Conservation (phyloP, 2,797 vertebrate species). For the Microtus californicus region DNA sequence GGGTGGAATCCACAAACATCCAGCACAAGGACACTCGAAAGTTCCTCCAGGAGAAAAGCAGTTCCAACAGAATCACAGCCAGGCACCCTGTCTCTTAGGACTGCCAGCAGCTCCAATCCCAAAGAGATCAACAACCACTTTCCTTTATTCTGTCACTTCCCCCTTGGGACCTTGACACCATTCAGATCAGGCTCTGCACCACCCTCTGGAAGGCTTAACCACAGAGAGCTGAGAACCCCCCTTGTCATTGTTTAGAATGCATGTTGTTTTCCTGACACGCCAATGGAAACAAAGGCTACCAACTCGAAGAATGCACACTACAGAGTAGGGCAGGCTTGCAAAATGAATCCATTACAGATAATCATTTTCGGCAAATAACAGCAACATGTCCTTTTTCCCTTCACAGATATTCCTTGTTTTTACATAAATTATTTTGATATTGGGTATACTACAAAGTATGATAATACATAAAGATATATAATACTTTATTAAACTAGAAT, state of each 20-base stretch:
- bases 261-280: conserved; percentile 33
- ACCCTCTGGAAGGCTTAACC: background rate
- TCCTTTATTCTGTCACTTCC: conserved; percentile 50
- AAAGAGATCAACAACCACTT: conserved; percentile 67
- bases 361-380: conserved; percentile 24
- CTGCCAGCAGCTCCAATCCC: conserved; percentile 38
- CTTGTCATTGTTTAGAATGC: conserved; percentile 54
- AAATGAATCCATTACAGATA: conserved; percentile 22
- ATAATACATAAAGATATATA: conserved; percentile 5
- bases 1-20: conserved; percentile 9
- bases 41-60: conserved; percentile 1
- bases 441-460: background rate
- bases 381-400: background rate
- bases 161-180: conserved; percentile 9
- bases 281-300: conserved; percentile 25
- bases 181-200: background rate
- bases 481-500: conserved; percentile 20
- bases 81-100: conserved; percentile 56
- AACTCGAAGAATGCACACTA: conserved; percentile 14
- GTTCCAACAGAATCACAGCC: conserved; percentile 28
- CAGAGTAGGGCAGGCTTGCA: conserved; percentile 16
- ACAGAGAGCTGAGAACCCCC: conserved; percentile 42
- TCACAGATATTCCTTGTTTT: conserved; percentile 22
- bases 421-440: conserved; percentile 36
- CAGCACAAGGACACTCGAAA: conserved; percentile 44